These are phyloP conservation scores for Tachuris rubrigastra DNA, from an alignment of 2,113 vertebrate genomes.

Conservation along the genomic window DNA sequence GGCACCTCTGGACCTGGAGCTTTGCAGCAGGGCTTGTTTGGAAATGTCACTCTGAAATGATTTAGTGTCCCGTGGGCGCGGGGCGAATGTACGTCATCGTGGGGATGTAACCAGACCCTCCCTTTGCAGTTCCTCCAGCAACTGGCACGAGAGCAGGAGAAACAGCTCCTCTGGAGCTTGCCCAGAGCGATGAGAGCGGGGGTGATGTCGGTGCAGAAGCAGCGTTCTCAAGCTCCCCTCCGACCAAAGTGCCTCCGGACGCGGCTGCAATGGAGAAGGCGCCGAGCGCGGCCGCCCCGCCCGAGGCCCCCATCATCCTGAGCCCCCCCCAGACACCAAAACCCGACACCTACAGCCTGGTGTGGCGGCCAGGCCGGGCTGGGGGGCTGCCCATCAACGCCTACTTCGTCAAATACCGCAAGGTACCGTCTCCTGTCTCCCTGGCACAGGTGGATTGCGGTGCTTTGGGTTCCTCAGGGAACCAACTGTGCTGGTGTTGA, in stretches of 20 bases:
- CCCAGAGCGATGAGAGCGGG: conserved; percentile 75
- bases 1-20: not conserved
- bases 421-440: conserved; percentile 72
- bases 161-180: not conserved
- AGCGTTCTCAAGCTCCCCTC: not conserved
- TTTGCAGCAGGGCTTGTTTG: not conserved
- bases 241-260: not conserved
- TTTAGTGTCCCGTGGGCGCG: rapidly evolving
- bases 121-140: conserved; percentile 68
- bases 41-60: not conserved
- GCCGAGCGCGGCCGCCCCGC: conserved; percentile 57
- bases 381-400: conserved; percentile 88
- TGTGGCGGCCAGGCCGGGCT: conserved; percentile 88
- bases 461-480: rapidly evolving
- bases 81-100: rapidly evolving
- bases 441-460: rapidly evolving
- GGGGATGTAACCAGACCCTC: not conserved
- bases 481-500: rapidly evolving
- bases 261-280: conserved; percentile 24
- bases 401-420: conserved; percentile 96
- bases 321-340: conserved; percentile 92
- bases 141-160: conserved; percentile 35
- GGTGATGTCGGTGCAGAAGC: not conserved
- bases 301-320: conserved; percentile 94
- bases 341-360: conserved; percentile 84